Base-by-base conservation (phyloP, 2,888 invertebrate species). In the Campopleginae sp. region DNA sequence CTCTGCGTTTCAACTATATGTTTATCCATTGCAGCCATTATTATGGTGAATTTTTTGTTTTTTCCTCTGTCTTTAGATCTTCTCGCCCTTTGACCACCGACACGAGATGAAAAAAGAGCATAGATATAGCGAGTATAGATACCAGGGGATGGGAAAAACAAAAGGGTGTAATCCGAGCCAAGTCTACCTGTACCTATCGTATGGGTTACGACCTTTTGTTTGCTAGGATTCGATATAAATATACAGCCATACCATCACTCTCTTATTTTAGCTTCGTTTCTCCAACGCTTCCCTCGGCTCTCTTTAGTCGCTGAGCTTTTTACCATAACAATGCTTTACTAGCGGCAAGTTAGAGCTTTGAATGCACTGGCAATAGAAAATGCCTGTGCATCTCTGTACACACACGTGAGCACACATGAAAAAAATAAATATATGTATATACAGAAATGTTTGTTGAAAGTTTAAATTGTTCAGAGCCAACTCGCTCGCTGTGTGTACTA, bases 321-420 rank as follows among this genome's bases (percentile, higher is more conserved):
- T 88, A 88, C 87, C 88, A 88, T 88, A 88, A 88, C 88, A 88
- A 88, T 88, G 82, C 84, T 46, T 46, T 80, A 72, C 80, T 61
- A 33, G 82, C 76, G 71, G 12, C 1, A 58, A 65, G 38, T 63
- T 14, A 27, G 42, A 46, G 79, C 85, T 88, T 88, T 86, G 83
- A 86, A 81, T 85, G 81, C 82, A 42, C 38, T 80, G 80, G 84
- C 84, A 51, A 76, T 75, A 76, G 77, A 82, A 75, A 61, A 79
- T 75, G 19, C 68, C 65, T 14, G n/a, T n/a, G 27, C 23, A 31
- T 38, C 27, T 31, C 33, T n/a, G 46, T 77, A 10, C 54, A 17
- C 33, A 33, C 23, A 23, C 19, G 58, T 27, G 58, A 0, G 14
- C 27, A 4, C 27, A 14, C 27, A 58, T 54, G 23, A 54, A 54